phyloP scores from a whole-genome alignment of 2,797 vertebrate species.

The Galago senegalensis region DNA sequence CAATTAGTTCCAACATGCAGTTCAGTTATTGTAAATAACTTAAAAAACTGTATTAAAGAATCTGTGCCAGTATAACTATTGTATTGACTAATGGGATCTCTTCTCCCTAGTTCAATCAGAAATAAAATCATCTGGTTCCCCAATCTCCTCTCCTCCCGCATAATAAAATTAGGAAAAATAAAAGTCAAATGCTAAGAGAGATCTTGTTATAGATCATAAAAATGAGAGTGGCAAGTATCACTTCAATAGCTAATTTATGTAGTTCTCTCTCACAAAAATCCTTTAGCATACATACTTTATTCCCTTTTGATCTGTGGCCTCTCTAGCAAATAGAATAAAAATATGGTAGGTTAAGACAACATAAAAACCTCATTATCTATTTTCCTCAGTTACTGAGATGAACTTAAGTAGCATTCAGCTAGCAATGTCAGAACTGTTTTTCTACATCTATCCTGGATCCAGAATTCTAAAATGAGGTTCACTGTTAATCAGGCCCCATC shows the following conservation, averaged over 20 bases:
- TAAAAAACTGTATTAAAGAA: background rate
- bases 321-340: background rate
- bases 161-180: slow-evolving; percentile 43
- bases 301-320: background rate
- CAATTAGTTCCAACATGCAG: slow-evolving; percentile 67
- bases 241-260: background rate
- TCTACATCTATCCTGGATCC: background rate
- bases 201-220: background rate
- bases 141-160: background rate
- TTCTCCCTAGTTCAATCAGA: slow-evolving; percentile 13
- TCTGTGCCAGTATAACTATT: background rate
- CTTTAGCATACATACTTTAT: background rate
- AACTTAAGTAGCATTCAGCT: background rate
- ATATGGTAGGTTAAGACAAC: background rate
- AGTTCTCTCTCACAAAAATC: background rate
- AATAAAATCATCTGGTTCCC: slow-evolving; percentile 14
- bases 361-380: background rate
- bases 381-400: background rate
- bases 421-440: background rate
- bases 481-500: background rate
- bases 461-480: background rate
- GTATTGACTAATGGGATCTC: slow-evolving; percentile 5
- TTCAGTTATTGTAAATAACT: slow-evolving; percentile 18
- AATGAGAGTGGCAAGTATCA: background rate
- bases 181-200: slow-evolving; percentile 5